A percentile compares a stretch with the other conserved stretches of the same genome.
These are phyloP conservation scores for Nymphalis c-album DNA, from an alignment of 2,888 invertebrate genomes.

Conservation along the genomic window DNA sequence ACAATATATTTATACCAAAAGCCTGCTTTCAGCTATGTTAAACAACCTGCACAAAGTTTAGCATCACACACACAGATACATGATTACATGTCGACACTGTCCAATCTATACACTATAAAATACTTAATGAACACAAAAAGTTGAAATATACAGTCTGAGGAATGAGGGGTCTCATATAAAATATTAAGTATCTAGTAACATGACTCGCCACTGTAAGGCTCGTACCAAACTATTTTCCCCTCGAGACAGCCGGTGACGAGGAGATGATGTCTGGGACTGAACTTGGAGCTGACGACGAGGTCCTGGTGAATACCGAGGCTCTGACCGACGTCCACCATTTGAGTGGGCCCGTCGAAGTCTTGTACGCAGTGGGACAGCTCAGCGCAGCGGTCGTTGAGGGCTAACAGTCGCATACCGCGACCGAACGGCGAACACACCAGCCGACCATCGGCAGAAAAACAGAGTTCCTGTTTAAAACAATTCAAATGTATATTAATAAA, in stretches of 20 bases:
- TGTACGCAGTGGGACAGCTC: constrained; percentile 86
- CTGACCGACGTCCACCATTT: constrained; percentile 83
- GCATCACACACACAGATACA: constrained; percentile 12
- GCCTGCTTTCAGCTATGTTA: constrained; percentile 15
- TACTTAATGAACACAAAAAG: constrained; percentile 29
- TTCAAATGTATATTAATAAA: neutral
- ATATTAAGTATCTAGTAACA: constrained; percentile 55
- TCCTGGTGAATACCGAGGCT: constrained; percentile 88
- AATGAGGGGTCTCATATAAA: constrained; percentile 38
- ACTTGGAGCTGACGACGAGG: constrained; percentile 93
- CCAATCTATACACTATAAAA: constrained; percentile 7
- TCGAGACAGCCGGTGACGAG: constrained; percentile 95
- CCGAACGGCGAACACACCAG: constrained; percentile 95
- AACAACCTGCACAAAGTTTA: neutral
- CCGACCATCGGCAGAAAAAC: constrained; percentile 94
- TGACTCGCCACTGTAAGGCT: constrained; percentile 82
- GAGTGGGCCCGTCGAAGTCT: constrained; percentile 43
- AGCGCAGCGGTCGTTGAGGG: constrained; percentile 88
- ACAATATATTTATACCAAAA: constrained; percentile 18
- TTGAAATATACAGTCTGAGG: constrained; percentile 33
- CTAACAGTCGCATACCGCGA: constrained; percentile 91
- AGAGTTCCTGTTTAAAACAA: constrained; percentile 83
- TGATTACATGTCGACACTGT: constrained; percentile 9
- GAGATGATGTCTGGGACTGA: constrained; percentile 92
- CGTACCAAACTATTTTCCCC: constrained; percentile 94